Base-by-base conservation (phyloP, 2,888 invertebrate genomes). In the Colletes collaris region DNA sequence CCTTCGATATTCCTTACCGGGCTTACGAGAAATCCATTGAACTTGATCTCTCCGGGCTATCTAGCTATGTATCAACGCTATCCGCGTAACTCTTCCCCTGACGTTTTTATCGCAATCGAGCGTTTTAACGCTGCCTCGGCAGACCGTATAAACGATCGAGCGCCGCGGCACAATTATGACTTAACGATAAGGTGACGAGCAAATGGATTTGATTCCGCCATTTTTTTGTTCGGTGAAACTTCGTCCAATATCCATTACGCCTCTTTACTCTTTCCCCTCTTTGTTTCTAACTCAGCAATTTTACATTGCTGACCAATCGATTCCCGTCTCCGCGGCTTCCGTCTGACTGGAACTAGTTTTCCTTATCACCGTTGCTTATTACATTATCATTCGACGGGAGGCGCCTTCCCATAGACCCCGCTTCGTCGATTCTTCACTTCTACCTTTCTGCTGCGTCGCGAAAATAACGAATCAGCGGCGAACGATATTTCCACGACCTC, bases 281-380 rank as follows among this genome's bases (percentile, higher is more conserved):
- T 65, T 56, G 58, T 49, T 65, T 69, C 62, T 35, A 27, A 56
- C 81, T 81, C 81, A 81, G 81, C 81, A 64, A 79, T 79, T 81
- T 79, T 72, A 72, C 79, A 52, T 71, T 79, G 81, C 81, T 81
- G 81, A 81, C 81, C 81, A 56, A 72, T 64, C 80, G 71, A 79
- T 81, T 81, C 68, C 72, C 60, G 53, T 56, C 53, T 59, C 62
- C 27, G 49, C 67, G 53, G 58, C 63, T 63, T 64, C 52, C 79
- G 52, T 59, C 74, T 64, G 59, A 27, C 55, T 76, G 27, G 65
- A 79, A 79, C 80, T 75, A 81, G 80, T 79, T 81, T 76, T 53
- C 69, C 74, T 80, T 79, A 81, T 81, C 81, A 69, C 49, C 68
- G 76, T 49, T 68, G 79, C 80, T 81, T 81, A 81, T 81, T 79